Evolutionary conservation across 2,113 vertebrate genomes (phyloP).

Genomic region (Puffinus mauretanicus): DNA sequence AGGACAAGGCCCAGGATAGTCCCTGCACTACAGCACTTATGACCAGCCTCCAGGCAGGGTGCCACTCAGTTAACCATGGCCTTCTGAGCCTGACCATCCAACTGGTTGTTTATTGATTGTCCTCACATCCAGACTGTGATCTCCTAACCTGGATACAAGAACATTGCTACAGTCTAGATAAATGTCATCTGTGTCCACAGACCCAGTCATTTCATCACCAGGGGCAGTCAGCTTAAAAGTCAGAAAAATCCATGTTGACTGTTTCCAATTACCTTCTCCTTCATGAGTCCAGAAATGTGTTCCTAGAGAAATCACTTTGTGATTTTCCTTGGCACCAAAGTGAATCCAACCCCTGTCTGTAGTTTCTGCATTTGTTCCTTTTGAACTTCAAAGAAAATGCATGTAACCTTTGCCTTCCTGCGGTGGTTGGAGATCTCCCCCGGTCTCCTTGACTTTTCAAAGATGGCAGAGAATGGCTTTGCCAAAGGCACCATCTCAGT

Average conservation of each 20-base stretch:
- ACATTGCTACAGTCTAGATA: not conserved
- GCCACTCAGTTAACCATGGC: not conserved
- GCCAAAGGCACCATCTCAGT: not conserved
- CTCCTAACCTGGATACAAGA: not conserved
- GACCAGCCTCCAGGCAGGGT: not conserved
- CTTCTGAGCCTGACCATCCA: not conserved
- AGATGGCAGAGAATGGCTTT: not conserved
- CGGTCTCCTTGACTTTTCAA: not conserved
- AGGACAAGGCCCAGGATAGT: not conserved
- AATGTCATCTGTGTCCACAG: not conserved
- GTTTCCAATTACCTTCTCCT: not conserved
- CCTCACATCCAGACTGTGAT: not conserved
- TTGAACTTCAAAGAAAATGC: accelerated
- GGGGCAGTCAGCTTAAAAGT: not conserved
- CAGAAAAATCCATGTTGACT: not conserved
- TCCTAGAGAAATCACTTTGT: accelerated
- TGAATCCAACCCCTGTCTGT: accelerated
- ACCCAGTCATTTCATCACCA: not conserved
- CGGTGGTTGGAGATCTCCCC: not conserved
- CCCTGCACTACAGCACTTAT: not conserved
- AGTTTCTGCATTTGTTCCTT: not conserved
- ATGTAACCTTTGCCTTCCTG: not conserved
- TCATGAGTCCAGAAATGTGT: not conserved
- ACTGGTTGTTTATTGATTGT: not conserved
- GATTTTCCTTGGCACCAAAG: not conserved